phyloP scores from a whole-genome alignment of 2,797 vertebrate genomes.

The Myotis pilosus region DNA sequence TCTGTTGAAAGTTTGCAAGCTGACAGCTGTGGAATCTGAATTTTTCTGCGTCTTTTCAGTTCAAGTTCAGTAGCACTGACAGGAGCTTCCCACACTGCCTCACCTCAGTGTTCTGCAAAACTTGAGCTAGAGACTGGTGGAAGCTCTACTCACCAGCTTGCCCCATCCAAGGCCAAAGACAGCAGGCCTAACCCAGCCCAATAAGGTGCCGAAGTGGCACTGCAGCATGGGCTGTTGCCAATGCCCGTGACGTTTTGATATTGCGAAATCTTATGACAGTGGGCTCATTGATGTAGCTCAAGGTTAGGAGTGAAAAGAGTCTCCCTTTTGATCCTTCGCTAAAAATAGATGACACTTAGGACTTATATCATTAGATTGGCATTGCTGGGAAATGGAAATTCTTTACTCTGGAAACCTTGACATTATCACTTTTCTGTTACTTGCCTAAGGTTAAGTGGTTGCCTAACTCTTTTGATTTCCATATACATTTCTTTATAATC shows the following conservation, averaged over 20 bases:
- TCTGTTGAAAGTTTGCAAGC: conserved; percentile 44
- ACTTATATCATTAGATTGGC: neutral
- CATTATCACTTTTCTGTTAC: neutral
- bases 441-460: neutral
- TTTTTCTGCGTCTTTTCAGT: conserved; percentile 59
- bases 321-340: neutral
- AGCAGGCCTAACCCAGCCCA: neutral
- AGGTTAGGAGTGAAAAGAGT: neutral
- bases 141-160: neutral
- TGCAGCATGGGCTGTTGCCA: too few species aligned
- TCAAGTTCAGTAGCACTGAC: conserved; percentile 49
- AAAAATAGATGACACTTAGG: neutral
- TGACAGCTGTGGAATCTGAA: conserved; percentile 62
- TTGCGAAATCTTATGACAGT: neutral
- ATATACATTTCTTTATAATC: neutral
- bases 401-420: neutral
- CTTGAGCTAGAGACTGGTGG: neutral
- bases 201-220: neutral
- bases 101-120: conserved; percentile 24
- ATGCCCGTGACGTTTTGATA: neutral
- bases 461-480: neutral
- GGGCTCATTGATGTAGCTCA: neutral
- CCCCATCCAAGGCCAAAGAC: neutral
- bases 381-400: neutral
- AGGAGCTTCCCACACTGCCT: conserved; percentile 38